Conservation (phyloP, 2,888 invertebrate genomes). For the Meloe dianella region DNA sequence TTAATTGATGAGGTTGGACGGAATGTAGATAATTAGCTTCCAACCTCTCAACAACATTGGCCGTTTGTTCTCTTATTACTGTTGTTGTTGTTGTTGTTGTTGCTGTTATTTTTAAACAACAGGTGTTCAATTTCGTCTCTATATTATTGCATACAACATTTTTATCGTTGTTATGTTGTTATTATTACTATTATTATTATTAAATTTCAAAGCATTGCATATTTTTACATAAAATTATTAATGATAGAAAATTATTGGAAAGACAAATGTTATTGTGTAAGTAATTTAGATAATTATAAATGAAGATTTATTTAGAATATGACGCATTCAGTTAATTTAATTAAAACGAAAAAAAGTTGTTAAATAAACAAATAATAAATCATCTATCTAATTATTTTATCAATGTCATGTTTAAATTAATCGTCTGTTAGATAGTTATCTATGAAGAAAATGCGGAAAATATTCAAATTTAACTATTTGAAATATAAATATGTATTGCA, state of each 20-base stretch:
- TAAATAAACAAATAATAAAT: not conserved
- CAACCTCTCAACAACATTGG: constrained; percentile 33
- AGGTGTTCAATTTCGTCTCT: constrained; percentile 32
- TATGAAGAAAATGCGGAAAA: constrained; percentile 5
- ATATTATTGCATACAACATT: not conserved
- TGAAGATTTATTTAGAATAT: not conserved
- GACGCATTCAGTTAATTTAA: not conserved
- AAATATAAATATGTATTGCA: not conserved
- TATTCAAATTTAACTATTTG: constrained; percentile 6
- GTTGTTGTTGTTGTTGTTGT: not conserved
- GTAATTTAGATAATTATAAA: not conserved
- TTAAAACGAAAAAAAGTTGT: not conserved
- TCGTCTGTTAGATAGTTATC: not conserved
- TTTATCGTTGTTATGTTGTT: constrained; percentile 10
- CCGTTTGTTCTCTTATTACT: constrained; percentile 15
- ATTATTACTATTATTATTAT: constrained; percentile 16
- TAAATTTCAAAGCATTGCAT: constrained; percentile 26
- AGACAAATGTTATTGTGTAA: constrained; percentile 11
- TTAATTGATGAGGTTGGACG: constrained; percentile 40
- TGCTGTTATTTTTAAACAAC: constrained; percentile 24
- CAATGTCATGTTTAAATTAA: not conserved
- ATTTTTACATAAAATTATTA: constrained; percentile 31
- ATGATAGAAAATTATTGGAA: constrained; percentile 17
- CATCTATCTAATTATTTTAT: not conserved
- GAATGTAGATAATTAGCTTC: constrained; percentile 41